These are phyloP conservation scores for Cyprinodon brontotheroides DNA, from an alignment of 2,113 vertebrate genomes.

Conservation along the genomic window DNA sequence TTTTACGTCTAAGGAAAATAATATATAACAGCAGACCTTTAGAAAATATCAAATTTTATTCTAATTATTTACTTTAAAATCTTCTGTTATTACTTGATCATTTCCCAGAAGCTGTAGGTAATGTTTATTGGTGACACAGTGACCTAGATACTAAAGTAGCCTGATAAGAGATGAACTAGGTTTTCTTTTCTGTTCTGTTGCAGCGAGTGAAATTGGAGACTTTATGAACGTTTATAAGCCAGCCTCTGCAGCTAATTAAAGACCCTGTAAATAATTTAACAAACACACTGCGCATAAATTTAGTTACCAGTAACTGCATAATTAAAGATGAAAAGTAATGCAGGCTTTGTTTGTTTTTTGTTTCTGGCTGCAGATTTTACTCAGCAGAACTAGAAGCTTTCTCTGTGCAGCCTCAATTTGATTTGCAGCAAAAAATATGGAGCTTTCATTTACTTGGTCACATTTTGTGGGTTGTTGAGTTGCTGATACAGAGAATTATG, in stretches of 20 bases:
- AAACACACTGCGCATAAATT: neutral
- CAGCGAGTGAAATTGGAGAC: neutral
- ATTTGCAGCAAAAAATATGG: constrained; percentile 54
- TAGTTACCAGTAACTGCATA: constrained; percentile 25
- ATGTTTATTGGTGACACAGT: neutral
- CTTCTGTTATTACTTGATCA: neutral
- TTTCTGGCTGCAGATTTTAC: constrained; percentile 31
- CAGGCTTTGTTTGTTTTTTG: neutral
- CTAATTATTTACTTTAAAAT: neutral
- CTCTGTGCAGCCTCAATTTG: constrained; percentile 21
- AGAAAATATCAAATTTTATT: neutral
- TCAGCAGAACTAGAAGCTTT: constrained; percentile 10
- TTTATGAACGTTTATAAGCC: constrained; percentile 11
- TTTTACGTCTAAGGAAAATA: too few relatives aligned
- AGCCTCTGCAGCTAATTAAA: neutral
- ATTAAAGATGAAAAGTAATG: constrained; percentile 12
- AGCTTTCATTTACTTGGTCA: constrained; percentile 13
- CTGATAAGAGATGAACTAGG: neutral
- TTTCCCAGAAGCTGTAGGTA: neutral
- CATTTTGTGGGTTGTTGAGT: constrained; percentile 19
- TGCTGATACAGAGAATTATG: constrained; percentile 40
- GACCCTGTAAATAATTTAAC: constrained; percentile 9
- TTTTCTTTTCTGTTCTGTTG: neutral
- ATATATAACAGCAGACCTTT: too few relatives aligned
- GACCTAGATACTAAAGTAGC: constrained; percentile 1